phyloP scores from a whole-genome alignment of 2,888 invertebrate species.

The Xanthia icteritia region DNA sequence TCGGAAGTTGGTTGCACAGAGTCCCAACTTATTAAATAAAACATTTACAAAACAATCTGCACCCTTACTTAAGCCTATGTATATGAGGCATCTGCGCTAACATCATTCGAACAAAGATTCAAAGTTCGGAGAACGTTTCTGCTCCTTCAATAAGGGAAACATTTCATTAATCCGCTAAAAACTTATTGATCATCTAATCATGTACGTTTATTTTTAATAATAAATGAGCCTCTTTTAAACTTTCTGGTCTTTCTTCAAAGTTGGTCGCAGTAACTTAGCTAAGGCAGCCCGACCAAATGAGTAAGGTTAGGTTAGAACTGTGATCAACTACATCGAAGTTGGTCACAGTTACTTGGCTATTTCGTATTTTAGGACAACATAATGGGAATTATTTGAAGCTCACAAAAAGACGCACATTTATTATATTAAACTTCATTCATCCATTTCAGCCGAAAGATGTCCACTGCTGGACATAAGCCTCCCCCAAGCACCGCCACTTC shows the following conservation, averaged over 20 bases:
- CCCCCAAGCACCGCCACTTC: too few relatives aligned
- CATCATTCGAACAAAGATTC: neutral
- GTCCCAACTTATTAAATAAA: too few relatives aligned
- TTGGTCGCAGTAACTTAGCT: neutral
- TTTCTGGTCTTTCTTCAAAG: neutral
- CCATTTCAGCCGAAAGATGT: too few relatives aligned
- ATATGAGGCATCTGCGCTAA: too few relatives aligned
- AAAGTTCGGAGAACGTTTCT: neutral
- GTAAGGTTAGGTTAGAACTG: neutral
- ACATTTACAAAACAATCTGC: too few relatives aligned
- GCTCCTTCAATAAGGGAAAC: neutral
- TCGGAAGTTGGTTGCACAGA: too few relatives aligned
- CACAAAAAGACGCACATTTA: too few relatives aligned
- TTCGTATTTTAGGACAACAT: neutral
- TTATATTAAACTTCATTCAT: too few relatives aligned
- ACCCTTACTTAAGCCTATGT: too few relatives aligned
- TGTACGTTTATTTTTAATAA: neutral
- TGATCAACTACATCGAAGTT: neutral
- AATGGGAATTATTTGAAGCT: neutral
- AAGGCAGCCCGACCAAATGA: neutral
- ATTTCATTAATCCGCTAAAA: neutral
- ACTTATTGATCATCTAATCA: neutral
- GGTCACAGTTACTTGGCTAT: neutral
- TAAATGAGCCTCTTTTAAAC: neutral
- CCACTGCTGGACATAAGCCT: too few relatives aligned